A percentile compares a stretch with the other conserved stretches of the same genome.
Evolutionary conservation across 2,888 invertebrate species (phyloP).

Genomic region (Monochamus alternatus): DNA sequence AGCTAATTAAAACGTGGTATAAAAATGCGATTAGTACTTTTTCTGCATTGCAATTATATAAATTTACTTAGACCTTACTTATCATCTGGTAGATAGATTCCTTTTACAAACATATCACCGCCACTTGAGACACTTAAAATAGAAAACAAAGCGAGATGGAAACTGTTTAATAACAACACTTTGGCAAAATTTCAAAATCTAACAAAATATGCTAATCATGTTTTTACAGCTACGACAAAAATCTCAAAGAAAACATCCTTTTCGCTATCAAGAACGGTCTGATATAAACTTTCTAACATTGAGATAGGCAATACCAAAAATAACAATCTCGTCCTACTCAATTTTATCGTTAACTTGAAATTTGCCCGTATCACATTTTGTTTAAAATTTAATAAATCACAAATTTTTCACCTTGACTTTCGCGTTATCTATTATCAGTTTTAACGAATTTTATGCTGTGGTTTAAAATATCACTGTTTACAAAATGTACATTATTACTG

Average conservation of each 20-base stretch:
- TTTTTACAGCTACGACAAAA: constrained; percentile 7
- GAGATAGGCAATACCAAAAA: constrained; percentile 1
- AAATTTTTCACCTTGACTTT: constrained; percentile 35
- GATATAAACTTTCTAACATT: not conserved
- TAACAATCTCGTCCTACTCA: constrained; percentile 6
- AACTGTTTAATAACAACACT: constrained; percentile 24
- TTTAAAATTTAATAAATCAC: not conserved
- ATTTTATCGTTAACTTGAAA: constrained; percentile 14
- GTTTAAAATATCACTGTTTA: not conserved
- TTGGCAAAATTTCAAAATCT: constrained; percentile 33
- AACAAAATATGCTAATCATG: constrained; percentile 34
- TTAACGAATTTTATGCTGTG: not conserved
- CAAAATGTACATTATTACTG: not conserved
- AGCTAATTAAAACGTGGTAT: not conserved
- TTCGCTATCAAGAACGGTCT: constrained; percentile 9
- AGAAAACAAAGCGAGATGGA: not conserved
- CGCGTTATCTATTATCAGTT: constrained; percentile 16
- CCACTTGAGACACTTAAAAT: not conserved
- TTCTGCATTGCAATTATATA: not conserved
- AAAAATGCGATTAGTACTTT: not conserved
- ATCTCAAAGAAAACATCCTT: constrained; percentile 23
- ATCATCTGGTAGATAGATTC: not conserved
- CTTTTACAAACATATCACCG: not conserved
- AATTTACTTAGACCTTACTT: not conserved
- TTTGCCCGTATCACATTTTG: not conserved